Conservation (phyloP, 2,113 vertebrate species). For the Scomber japonicus region DNA sequence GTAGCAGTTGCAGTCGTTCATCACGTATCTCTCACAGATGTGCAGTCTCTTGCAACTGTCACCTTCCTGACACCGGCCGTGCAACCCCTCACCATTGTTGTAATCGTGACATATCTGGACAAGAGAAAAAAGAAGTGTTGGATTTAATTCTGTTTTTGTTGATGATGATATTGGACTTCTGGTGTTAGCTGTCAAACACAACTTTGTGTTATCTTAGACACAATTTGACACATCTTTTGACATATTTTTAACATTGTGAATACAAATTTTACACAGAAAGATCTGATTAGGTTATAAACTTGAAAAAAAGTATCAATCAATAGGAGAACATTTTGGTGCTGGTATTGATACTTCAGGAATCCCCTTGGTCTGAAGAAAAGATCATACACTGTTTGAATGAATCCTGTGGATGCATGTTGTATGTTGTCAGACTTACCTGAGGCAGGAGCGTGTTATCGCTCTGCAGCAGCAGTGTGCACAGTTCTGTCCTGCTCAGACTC, state of each 20-base stretch:
- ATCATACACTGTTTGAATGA: background rate
- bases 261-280: no score
- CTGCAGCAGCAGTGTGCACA: slow-evolving; percentile 80
- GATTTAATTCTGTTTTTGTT: no score
- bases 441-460: slow-evolving; percentile 76
- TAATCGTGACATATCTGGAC: slow-evolving; percentile 79
- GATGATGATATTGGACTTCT: no score
- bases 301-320: no score
- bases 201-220: no score
- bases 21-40: slow-evolving; percentile 76
- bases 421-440: slow-evolving; percentile 52
- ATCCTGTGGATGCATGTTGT: background rate
- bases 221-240: no score
- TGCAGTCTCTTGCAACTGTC: slow-evolving; percentile 75
- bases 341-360: no score
- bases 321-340: no score
- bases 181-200: no score
- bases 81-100: slow-evolving; percentile 76
- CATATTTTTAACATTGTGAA: no score
- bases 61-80: slow-evolving; percentile 60
- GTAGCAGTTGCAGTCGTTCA: slow-evolving; percentile 65
- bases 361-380: no score
- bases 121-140: background rate
- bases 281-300: no score
- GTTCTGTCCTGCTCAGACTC: slow-evolving; percentile 63